Conservation (phyloP, 2,113 vertebrate species). For the mouse (Mus musculus) region DNA sequence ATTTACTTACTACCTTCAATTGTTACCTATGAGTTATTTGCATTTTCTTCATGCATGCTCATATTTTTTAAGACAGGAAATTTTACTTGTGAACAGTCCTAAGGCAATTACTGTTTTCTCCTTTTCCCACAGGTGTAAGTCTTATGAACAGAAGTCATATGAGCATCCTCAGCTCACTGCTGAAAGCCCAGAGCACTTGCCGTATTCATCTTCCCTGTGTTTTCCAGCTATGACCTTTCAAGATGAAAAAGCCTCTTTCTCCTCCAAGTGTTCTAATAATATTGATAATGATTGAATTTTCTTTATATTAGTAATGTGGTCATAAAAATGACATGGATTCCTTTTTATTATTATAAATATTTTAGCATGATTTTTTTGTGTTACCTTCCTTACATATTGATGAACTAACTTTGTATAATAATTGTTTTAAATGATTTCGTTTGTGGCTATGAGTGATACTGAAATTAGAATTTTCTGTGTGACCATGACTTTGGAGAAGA, state of each 20-base stretch:
- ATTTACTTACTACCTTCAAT: background rate
- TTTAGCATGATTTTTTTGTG: background rate
- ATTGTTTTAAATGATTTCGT: background rate
- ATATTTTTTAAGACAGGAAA: background rate
- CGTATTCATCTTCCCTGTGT: background rate
- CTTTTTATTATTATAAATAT: background rate
- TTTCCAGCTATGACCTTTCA: background rate
- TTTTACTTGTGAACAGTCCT: background rate
- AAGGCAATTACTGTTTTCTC: background rate
- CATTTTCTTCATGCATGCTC: background rate
- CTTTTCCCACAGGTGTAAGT: background rate
- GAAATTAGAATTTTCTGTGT: background rate
- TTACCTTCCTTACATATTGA: background rate
- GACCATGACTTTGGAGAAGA: background rate
- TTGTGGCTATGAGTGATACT: background rate
- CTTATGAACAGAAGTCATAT: background rate
- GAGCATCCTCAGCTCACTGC: background rate
- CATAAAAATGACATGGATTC: background rate
- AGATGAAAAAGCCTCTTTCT: background rate
- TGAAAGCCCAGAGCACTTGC: background rate
- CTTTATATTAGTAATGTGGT: background rate
- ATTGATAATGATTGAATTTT: background rate
- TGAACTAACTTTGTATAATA: background rate
- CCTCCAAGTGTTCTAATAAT: background rate
- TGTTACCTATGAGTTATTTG: background rate